These are phyloP conservation scores for Monoplex corrugatus DNA, from an alignment of 2,888 invertebrate genomes.

Conservation along the genomic window DNA sequence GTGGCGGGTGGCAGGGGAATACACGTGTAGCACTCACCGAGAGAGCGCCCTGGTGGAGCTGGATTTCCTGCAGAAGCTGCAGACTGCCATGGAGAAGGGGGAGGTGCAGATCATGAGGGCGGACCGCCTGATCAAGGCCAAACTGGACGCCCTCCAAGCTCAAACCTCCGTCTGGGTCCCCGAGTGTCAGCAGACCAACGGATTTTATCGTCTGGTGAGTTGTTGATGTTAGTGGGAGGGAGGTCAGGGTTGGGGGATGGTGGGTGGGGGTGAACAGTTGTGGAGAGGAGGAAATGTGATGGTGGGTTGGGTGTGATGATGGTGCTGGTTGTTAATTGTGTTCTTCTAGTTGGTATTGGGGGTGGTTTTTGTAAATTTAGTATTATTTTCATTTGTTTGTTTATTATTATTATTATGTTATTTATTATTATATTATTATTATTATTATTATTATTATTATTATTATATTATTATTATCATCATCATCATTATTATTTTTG, in stretches of 20 bases:
- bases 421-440: too few species aligned
- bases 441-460: too few species aligned
- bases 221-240: not conserved
- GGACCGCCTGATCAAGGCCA: not conserved
- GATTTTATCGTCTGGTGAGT: conserved; percentile 1
- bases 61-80: not conserved
- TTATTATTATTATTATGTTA: too few species aligned
- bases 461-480: too few species aligned
- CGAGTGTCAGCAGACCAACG: not conserved
- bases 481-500: too few species aligned
- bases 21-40: not conserved
- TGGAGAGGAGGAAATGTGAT: too few species aligned
- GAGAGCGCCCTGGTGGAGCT: not conserved
- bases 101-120: not conserved
- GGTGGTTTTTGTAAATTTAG: too few species aligned
- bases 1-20: too few species aligned
- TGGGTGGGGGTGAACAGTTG: too few species aligned
- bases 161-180: not conserved
- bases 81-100: not conserved
- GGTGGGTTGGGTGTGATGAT: not conserved
- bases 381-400: too few species aligned
- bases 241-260: too few species aligned
- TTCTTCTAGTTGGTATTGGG: too few species aligned
- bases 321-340: not conserved
- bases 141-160: not conserved